Evolutionary conservation across 1,140 invertebrate species (phyloP).

Genomic region (Thalassaphorura encarpata): DNA sequence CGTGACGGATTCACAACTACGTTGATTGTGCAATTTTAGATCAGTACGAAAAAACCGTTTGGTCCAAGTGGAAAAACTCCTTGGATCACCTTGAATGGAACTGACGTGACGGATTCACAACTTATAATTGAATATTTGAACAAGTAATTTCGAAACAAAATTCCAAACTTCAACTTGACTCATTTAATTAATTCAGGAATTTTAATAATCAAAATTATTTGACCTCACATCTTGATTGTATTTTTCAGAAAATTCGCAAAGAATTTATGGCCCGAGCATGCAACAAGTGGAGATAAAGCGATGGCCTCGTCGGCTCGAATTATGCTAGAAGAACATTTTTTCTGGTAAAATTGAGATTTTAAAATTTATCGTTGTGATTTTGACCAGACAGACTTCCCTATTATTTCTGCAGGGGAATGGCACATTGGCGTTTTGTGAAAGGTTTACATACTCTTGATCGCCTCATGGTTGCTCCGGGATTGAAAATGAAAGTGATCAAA

Average conservation of each 20-base stretch:
- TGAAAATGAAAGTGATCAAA: not conserved
- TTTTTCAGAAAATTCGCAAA: too few relatives aligned
- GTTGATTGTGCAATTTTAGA: constrained; percentile 10
- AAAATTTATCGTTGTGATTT: too few relatives aligned
- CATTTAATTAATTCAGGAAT: not conserved
- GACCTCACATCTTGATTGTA: not conserved
- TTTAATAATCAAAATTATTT: not conserved
- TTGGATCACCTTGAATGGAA: constrained; percentile 36
- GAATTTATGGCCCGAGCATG: too few relatives aligned
- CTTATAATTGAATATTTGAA: not conserved
- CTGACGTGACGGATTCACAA: not conserved
- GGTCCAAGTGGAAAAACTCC: constrained; percentile 37
- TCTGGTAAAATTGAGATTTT: too few relatives aligned
- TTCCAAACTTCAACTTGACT: not conserved
- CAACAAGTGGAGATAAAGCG: too few relatives aligned
- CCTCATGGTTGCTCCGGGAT: not conserved
- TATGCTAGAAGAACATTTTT: too few relatives aligned
- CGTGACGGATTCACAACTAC: not conserved
- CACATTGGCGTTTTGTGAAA: not conserved
- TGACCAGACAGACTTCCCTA: too few relatives aligned
- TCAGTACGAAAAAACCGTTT: constrained; percentile 27
- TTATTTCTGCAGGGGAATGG: not conserved
- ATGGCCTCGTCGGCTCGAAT: too few relatives aligned
- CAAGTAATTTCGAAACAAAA: not conserved
- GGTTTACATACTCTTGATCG: not conserved